Base-by-base conservation (phyloP, 2,888 invertebrate genomes). In the Phengaris alcon region DNA sequence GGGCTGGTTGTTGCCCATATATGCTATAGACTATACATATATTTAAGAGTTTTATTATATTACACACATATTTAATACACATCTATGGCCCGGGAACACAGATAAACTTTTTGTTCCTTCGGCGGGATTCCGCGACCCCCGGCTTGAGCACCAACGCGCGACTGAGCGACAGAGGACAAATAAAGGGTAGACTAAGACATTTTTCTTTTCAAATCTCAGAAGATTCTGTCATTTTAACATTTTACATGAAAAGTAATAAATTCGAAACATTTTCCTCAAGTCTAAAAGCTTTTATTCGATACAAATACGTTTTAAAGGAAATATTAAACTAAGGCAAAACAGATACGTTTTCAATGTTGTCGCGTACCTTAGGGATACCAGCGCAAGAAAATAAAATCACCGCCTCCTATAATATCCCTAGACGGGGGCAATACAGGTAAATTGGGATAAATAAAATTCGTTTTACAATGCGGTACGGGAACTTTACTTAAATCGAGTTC, bases 321-420 rank as follows among this genome's bases (percentile, higher is more conserved):
- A 77, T 78, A 74, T 78, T 79, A 78, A 79, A 77, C 76, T 88
- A 86, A 84, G 85, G 84, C 82, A 83, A 87, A 90, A 88, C 90
- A 88, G 89, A 89, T 90, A 88, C 90, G 88, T 89, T 90, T 86
- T 87, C 88, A 89, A 91, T 90, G 90, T 90, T 90, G 88, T 85
- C 85, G 89, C 91, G 91, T 90, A 90, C 90, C 90, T 88, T 85
- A 87, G 88, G 90, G 89, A 52, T 4, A 54, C 44, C 44, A 68
- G 35, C 10, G 72, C 22, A 82, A 86, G 83, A 84, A 90, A 90
- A 91, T 91, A 90, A 90, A 92, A 90, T 91, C 86, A 82, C 83
- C 84, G 86, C 85, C 85, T 85, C 82, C 82, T 81, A 87, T 87
- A 87, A 87, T 89, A 86, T 89, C 86, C 87, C 88, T 80, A 86